These are phyloP conservation scores for Caenorhabditis inopinata DNA, from an alignment of 1,140 invertebrate species.

Conservation along the genomic window DNA sequence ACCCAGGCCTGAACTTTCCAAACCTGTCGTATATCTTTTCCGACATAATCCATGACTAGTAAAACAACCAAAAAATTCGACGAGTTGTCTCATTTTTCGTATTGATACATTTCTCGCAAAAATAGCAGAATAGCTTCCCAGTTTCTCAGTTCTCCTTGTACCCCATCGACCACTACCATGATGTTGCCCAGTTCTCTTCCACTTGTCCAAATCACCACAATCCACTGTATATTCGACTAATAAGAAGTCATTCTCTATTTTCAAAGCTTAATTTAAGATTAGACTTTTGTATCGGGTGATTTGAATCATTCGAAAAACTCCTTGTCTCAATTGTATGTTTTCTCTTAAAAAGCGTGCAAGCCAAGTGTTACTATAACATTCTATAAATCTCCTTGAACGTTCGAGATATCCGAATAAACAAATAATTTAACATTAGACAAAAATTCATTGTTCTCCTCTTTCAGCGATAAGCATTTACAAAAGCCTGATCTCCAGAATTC, in stretches of 20 bases:
- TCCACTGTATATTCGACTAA: not conserved
- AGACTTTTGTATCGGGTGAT: not conserved
- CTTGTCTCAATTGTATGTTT: too few species aligned
- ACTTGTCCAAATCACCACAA: constrained; percentile 16
- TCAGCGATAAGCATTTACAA: not conserved
- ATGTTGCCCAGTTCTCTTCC: constrained; percentile 11
- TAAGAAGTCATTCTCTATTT: too few species aligned
- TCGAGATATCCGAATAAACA: too few species aligned
- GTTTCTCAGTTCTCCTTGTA: not conserved
- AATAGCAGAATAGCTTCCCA: too few species aligned
- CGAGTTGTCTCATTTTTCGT: not conserved
- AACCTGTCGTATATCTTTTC: not conserved
- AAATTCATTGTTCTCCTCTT: not conserved
- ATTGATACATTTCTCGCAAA: too few species aligned
- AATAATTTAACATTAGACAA: not conserved
- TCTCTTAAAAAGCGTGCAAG: too few species aligned
- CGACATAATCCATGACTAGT: not conserved
- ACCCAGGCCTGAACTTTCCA: constrained; percentile 29
- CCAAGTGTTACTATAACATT: too few species aligned
- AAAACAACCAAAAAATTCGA: not conserved
- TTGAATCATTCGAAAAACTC: not conserved
- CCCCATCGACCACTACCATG: not conserved
- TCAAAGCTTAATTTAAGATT: too few species aligned
- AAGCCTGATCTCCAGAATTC: constrained; percentile 51
- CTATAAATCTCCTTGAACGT: too few species aligned